Base-by-base conservation (phyloP, 2,113 vertebrate species). In the Vulpes lagopus region DNA sequence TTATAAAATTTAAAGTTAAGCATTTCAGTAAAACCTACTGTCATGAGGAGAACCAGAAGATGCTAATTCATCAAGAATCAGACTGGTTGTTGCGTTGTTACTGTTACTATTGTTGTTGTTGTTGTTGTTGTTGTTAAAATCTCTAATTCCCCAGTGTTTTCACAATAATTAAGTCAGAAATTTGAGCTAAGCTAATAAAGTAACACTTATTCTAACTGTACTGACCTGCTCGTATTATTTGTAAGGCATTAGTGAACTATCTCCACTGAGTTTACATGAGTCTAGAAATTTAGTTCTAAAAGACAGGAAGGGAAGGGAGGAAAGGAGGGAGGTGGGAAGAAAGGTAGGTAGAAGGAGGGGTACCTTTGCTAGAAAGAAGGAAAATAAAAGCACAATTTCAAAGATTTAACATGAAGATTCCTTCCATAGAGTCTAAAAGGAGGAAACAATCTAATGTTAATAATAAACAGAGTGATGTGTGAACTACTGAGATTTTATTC, bases 11-110 rank as follows among this genome's bases (percentile, higher is more conserved):
- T 65, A 62, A 87, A 76, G 82, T 23, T 19, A 69, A 90, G 0
- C 4, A 35, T n/a, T 81, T 89, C 49, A 19, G 1, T 84, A 60
- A 92, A 69, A 11, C 23, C 12, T 62, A 5, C 6, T 27, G 9
- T 25, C 67, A 4, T 78, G 11, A 91, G 3, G 17, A 15, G 14
- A 38, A 3, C 8, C 32, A 65, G 27, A 85, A 55, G 7, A 15
- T 82, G 7, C 38, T 89, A 38, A 67, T 51, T 87, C 51, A 57
- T 80, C 60, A 25, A 94, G 32, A 97, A 87, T 30, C 60, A 94
- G 38, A 71, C 1, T n/a, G 32, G 27, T 55, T 55, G 30, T 38
- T n/a, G 51, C 79, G 20, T 20, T 84, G 27, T 19, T 67, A 38
- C 22, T 30, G 43, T 19, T 67, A n/a, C 17, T 30, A n/a, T 43